A percentile compares a stretch with the other conserved stretches of the same genome.
Conservation (phyloP, 1,140 invertebrate genomes). For the Tenebrio molitor region DNA sequence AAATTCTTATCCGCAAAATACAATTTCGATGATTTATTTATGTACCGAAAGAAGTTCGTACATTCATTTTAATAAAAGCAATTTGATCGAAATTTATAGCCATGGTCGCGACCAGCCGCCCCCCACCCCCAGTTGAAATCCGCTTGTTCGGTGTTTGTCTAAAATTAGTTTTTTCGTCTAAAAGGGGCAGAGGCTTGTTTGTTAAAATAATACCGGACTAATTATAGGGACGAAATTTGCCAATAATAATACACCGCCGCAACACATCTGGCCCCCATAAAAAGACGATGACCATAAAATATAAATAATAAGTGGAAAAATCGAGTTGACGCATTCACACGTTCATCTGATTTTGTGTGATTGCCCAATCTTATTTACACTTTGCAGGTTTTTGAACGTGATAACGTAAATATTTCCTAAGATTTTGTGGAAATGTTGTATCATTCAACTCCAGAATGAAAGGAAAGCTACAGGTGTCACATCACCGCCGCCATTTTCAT, state of each 20-base stretch:
- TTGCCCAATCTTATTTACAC: constrained; percentile 14
- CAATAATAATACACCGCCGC: constrained; percentile 1
- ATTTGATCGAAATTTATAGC: constrained; percentile 27
- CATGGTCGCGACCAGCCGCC: too few relatives aligned
- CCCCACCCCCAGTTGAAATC: too few relatives aligned
- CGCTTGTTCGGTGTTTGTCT: background rate
- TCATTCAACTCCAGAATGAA: background rate
- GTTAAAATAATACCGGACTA: constrained; percentile 6
- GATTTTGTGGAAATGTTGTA: background rate
- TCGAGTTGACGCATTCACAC: constrained; percentile 11
- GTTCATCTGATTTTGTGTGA: background rate
- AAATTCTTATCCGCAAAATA: constrained; percentile 19
- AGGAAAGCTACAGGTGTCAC: constrained; percentile 13
- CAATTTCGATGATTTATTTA: constrained; percentile 37
- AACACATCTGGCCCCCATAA: background rate
- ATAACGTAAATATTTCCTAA: background rate
- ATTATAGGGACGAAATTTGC: constrained; percentile 13
- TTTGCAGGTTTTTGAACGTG: constrained; percentile 16
- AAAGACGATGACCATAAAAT: constrained; percentile 25
- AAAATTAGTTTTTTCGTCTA: constrained; percentile 25
- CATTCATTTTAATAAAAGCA: constrained; percentile 35
- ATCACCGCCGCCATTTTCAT: background rate
- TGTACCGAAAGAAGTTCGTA: constrained; percentile 21
- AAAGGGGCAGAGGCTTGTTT: background rate
- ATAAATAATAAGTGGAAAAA: constrained; percentile 35